Base-by-base conservation (phyloP, 1,140 invertebrate genomes). In the Caenorhabditis briggsae region DNA sequence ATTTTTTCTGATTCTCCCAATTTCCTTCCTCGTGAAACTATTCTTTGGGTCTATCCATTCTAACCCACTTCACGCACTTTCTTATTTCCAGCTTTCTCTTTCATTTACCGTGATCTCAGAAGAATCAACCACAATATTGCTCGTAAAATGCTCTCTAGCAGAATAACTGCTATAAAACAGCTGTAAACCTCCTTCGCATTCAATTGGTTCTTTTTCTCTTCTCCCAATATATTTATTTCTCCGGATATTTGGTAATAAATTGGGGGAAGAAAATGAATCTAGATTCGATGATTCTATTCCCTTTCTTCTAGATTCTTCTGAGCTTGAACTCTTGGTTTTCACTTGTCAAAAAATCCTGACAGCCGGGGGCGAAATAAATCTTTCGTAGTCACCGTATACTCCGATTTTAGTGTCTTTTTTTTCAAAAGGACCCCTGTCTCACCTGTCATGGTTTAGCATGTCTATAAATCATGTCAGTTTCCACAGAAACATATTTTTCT, bases 241-340 rank as follows among this genome's bases (percentile, higher is more conserved):
- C 64, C 64, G 64, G 64, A 70, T 70, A 70, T 70, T 70, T 18
- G 64, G 64, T 43, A n/a, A 70, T 70, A 70, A 43, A 46, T 70
- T 43, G 14, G 0, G 14, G n/a, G n/a, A n/a, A n/a, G n/a, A n/a
- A 59, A 9, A n/a, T 2, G 11, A 14, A 14, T 53, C 50, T 20
- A 20, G 8, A 9, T 61, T 61, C 33, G 1, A 33, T 33, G 33
- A 33, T 33, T 33, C 33, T 20, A 61, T 61, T 61, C 11, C n/a
- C 23, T 61, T 25, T 61, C 64, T 43, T 70, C 16, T 43, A 18
- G 41, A 65, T 41, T 3, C 64, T 18, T 43, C n/a, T n/a, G 2
- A 5, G 3, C 41, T 70, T 43, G 64, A 20, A 46, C 16, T 14
- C 11, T 53, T 53, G 11, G 50, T 53, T 16, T 11, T 53, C 9